Base-by-base conservation (phyloP, 2,797 vertebrate genomes). In the Sebastes trivittatus region DNA sequence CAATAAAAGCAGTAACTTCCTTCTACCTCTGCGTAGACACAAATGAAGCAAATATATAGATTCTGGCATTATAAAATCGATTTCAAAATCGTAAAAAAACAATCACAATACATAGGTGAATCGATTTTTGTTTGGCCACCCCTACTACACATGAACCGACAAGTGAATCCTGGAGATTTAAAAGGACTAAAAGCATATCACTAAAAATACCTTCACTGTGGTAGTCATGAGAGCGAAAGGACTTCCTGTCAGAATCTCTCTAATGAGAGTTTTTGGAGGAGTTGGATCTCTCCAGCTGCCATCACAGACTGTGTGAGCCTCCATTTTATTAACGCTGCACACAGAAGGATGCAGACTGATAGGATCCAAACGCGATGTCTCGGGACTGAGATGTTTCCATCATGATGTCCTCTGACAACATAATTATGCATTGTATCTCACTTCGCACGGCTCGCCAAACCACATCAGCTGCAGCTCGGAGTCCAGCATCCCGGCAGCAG, bases 401-500 rank as follows among this genome's bases (percentile, higher is more conserved):
- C 77, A 80, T 73, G 83, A 92, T 89, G 84, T 90, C 82, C 89
- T 92, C 83, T 92, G 94, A 94, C 93, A 94, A 91, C 87, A 92
- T 94, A 93, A 95, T 95, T 94, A 94, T 91, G 91, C 91, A 92
- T 84, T 90, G 90, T 93, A 90, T 91, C 91, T 89, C 78, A 83
- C 85, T 92, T 87, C 25, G 34, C 85, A 92, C 74, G 66, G 75
- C 82, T 92, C 80, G 81, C 89, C 92, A 91, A 92, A 90, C 88
- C 90, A 88, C 87, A 92, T 90, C 89, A 92, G 84, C 89, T 72
- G 63, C 81, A 87, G 78, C 86, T 91, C 77, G 14, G 30, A 77
- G 72, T 92, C 81, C 86, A 78, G 82, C 68, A 82, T 88, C 89
- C 86, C 82, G 80, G 87, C 82, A 76, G 91, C 75, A 65, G 30